Evolutionary conservation across 2,113 vertebrate genomes (phyloP).

Genomic region (Chaetura pelagica): DNA sequence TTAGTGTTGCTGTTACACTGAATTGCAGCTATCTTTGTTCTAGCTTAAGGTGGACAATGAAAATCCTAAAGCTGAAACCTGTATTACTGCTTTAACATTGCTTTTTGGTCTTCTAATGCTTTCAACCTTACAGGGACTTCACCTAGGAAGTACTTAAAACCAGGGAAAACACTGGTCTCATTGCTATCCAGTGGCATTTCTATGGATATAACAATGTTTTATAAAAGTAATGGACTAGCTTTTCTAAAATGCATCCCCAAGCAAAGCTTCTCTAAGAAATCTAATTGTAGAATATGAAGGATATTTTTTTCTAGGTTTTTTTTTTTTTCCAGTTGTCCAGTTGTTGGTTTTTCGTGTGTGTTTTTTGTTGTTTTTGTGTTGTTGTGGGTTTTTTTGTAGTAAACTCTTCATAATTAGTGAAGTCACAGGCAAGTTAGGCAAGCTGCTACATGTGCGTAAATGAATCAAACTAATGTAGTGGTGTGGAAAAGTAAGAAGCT

Average conservation of each 20-base stretch:
- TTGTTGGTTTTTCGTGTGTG: no score
- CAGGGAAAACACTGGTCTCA: not conserved
- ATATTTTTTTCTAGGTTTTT: not conserved
- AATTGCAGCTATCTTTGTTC: not conserved
- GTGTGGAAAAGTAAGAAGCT: not conserved
- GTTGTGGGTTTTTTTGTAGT: not conserved
- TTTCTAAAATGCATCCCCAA: not conserved
- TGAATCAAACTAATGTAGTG: not conserved
- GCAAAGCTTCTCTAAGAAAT: not conserved
- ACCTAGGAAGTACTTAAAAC: not conserved
- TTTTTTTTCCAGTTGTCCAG: no score
- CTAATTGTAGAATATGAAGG: not conserved
- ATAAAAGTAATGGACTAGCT: not conserved
- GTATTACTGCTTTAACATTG: not conserved
- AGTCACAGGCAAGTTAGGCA: not conserved
- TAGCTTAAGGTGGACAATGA: not conserved
- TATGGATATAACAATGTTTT: not conserved
- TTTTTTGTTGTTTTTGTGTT: not conserved
- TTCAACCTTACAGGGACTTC: not conserved
- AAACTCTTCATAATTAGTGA: not conserved
- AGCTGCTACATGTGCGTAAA: not conserved
- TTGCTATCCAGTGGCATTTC: not conserved
- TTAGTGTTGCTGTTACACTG: not conserved
- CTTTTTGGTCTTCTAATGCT: not conserved
- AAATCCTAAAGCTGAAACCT: not conserved